These are phyloP conservation scores for Drosophila hamatofila DNA, from an alignment of 2,888 invertebrate species.

Conservation along the genomic window DNA sequence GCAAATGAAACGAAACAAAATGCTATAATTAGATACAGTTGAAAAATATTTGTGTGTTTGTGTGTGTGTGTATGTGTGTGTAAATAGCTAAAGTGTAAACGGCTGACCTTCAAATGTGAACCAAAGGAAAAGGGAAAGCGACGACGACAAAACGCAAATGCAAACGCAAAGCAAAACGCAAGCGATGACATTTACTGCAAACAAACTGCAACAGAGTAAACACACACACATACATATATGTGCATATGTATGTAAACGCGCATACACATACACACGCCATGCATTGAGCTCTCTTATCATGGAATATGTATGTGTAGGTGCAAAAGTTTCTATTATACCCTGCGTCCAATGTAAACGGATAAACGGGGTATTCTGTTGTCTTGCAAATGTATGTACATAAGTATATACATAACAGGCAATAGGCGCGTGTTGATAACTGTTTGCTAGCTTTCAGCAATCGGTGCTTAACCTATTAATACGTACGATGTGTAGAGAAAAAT, in stretches of 20 bases:
- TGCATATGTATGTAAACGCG: not conserved
- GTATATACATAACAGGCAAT: not conserved
- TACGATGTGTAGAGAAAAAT: not conserved
- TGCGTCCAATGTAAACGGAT: not conserved
- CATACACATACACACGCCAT: not conserved
- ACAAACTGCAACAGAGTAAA: constrained; percentile 21
- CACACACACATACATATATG: not conserved
- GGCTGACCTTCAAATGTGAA: constrained; percentile 58
- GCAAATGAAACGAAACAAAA: constrained; percentile 31
- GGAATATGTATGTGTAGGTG: not conserved
- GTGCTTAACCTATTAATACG: not conserved
- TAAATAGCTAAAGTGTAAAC: constrained; percentile 48
- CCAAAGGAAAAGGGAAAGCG: constrained; percentile 63
- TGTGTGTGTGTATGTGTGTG: not conserved
- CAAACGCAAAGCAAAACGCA: constrained; percentile 22
- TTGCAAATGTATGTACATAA: not conserved
- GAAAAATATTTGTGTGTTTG: not conserved
- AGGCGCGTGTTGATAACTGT: not conserved
- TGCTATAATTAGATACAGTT: constrained; percentile 51
- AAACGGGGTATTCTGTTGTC: not conserved
- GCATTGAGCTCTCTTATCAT: constrained; percentile 20
- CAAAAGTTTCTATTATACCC: not conserved
- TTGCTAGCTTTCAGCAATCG: not conserved
- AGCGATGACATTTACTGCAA: constrained; percentile 11
- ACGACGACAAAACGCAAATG: constrained; percentile 23